phyloP scores from a whole-genome alignment of 2,113 vertebrate species.

The Microcebus ravelobensis region DNA sequence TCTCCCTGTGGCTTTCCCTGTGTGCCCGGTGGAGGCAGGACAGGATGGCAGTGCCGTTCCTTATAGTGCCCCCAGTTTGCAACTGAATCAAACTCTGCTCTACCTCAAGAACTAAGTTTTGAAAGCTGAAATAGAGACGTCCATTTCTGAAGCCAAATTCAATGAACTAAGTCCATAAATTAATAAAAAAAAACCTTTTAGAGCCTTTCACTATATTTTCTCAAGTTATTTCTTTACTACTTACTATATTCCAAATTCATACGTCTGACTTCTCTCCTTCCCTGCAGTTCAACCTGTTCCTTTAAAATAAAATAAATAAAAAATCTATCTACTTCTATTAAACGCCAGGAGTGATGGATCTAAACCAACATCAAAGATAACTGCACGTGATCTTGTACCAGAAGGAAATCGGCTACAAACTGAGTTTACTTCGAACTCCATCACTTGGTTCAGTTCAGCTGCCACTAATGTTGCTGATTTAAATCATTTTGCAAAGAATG shows the following conservation, averaged over 20 bases:
- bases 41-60: background rate
- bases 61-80: background rate
- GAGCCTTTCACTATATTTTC: background rate
- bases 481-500: background rate
- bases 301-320: background rate
- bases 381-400: background rate
- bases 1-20: fast-evolving
- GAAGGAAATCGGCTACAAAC: background rate
- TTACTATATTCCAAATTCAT: background rate
- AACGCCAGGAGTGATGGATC: background rate
- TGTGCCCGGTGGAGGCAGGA: background rate
- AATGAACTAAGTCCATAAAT: background rate
- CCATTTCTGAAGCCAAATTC: background rate
- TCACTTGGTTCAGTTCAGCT: background rate
- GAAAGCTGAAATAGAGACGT: background rate
- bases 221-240: background rate
- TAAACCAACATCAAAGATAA: background rate
- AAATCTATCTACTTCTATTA: background rate
- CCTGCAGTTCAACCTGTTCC: background rate
- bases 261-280: background rate
- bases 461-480: background rate
- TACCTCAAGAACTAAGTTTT: background rate
- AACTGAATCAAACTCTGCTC: background rate
- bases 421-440: background rate
- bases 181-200: background rate